Base-by-base conservation (phyloP, 2,113 vertebrate genomes). In the Bos javanicus region DNA sequence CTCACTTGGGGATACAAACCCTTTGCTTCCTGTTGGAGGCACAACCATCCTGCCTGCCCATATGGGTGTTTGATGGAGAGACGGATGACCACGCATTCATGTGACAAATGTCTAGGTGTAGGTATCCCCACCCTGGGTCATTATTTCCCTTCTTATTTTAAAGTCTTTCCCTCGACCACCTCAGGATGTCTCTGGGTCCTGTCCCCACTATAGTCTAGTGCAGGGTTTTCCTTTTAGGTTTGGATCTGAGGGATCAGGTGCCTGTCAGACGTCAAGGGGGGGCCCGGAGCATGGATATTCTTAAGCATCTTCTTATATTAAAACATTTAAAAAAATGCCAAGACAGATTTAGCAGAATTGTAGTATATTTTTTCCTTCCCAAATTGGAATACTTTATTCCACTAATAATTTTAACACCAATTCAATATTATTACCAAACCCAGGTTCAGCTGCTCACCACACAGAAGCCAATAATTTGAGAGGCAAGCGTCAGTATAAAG, bases 71-170 rank as follows among this genome's bases (percentile, higher is more conserved):
- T 17, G 17, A 3, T 17, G 48, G 84, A 54, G 15, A 71, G 10
- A 11, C 8, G 19, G 25, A 39, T 21, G 17, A 17, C 9, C 48
- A 13, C 0, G 8, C 2, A 0, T 11, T 39, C n/a, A 16, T 2
- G 1, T 14, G 30, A 89, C 5, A 80, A 46, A 52, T 13, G 5
- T 9, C 80, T 50, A 11, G 26, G 13, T 60, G 36, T 57, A 26
- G 21, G 5, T 23, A 36, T 90, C 64, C 23, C n/a, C 5, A 3
- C 15, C 76, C 81, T 56, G 50, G 13, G 10, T 25, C 60, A 50
- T 30, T 59, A 4, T 33, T 87, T 64, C 23, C 25, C 59, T 88
- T 67, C 62, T 94, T 23, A 21, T 76, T 48, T 89, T 64, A 46
- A 78, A 36, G 25, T 48, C 80, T 92, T 43, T 59, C 10, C 26